Base-by-base conservation (phyloP, 2,797 vertebrate genomes). In the Squalus acanthias region DNA sequence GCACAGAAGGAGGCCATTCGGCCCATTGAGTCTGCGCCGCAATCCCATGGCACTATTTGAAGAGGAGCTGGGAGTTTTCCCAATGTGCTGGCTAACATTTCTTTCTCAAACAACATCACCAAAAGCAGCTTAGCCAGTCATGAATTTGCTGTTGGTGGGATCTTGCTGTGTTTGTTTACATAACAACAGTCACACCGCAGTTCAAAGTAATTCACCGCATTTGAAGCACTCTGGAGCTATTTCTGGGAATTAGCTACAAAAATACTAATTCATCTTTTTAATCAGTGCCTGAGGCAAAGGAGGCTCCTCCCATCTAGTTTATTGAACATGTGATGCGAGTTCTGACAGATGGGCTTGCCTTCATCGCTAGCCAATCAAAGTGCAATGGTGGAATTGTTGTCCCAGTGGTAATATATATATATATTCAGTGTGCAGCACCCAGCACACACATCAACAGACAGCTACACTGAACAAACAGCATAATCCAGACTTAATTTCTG, bases 261-360 rank as follows among this genome's bases (percentile, higher is more conserved):
- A 26, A 57, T 88, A 29, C 4, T 39, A 26, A 57, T 57, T 88
- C 50, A 24, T 88, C 85, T 57, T 87, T 82, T 53, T 26, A 46
- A 24, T 88, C 85, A 53, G 85, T 6, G 85, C 85, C 85, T 26
- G 6, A 26, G 46, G 57, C 53, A 29, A 12, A 60, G 3, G 88
- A 89, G 57, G 57, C 12, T n/a, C 88, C 29, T 65, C 10, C 57
- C 26, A 60, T 91, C 12, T 92, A 29, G 89, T n/a, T 92, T 33
- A 92, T 63, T 63, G 5, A 85, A 20, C 20, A 10, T n/a, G 60
- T 63, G 89, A 92, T 65, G 60, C 60, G 60, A 9, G 6, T 65
- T 92, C 89, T 63, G 89, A 92, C 89, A 92, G 89, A 92, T 92
- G 60, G 89, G 89, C 33, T 65, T 65, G 33, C 60, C 15, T 63